Evolutionary conservation across 2,113 vertebrate genomes (phyloP).

Genomic region (Rostratula benghalensis): DNA sequence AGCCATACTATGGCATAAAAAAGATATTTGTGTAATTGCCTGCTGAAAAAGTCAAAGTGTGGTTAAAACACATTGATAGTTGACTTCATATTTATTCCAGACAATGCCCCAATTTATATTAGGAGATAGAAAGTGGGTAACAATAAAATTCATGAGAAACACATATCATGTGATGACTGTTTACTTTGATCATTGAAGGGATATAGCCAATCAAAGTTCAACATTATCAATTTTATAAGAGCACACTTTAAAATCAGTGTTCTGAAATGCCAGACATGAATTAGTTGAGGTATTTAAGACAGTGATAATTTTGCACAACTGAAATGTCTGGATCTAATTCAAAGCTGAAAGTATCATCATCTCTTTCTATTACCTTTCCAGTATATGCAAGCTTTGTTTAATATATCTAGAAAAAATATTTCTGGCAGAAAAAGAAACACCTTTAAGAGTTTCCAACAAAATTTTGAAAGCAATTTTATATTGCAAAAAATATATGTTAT

Average conservation of each 20-base stretch:
- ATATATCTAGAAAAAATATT: background rate
- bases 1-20: background rate
- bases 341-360: background rate
- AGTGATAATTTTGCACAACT: background rate
- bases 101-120: background rate
- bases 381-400: background rate
- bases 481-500: background rate
- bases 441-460: background rate
- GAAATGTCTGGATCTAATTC: background rate
- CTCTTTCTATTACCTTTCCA: background rate
- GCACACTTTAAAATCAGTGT: background rate
- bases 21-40: background rate
- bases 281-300: background rate
- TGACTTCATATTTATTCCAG: background rate
- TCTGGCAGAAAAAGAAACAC: background rate
- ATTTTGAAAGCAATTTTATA: background rate
- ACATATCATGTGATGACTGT: background rate
- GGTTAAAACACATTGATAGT: background rate
- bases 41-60: background rate
- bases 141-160: background rate
- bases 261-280: background rate
- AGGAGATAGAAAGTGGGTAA: background rate
- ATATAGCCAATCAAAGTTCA: background rate
- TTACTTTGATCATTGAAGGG: background rate
- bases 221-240: background rate